Conservation (phyloP, 2,113 vertebrate genomes). For the Cyprinodon tularosa region DNA sequence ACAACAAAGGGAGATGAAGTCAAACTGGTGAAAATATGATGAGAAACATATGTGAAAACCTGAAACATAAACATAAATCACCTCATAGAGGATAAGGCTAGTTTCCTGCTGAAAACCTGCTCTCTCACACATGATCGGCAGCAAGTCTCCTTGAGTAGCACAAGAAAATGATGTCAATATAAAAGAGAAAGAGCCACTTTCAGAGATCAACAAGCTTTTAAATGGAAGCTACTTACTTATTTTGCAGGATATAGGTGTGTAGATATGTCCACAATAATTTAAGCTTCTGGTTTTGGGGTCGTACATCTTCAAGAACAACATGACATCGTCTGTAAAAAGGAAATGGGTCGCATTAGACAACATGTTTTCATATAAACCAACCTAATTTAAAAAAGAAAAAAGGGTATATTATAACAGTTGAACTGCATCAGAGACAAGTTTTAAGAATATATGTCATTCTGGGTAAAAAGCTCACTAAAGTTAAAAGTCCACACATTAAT, state of each 20-base stretch:
- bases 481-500: too few species aligned
- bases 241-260: slow-evolving; percentile 99
- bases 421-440: too few species aligned
- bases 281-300: slow-evolving; percentile 98
- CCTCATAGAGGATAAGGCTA: slow-evolving; percentile 99
- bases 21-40: background rate
- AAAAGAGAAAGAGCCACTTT: background rate
- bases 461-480: too few species aligned
- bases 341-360: background rate
- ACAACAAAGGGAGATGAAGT: slow-evolving; percentile 6
- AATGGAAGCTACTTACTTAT: slow-evolving; percentile 87
- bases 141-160: slow-evolving; percentile 89
- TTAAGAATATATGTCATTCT: too few species aligned
- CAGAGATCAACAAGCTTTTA: background rate
- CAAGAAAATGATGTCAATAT: background rate
- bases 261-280: slow-evolving; percentile 99
- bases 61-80: slow-evolving; percentile 47
- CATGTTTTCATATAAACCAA: background rate
- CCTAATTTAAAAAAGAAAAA: background rate
- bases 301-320: slow-evolving; percentile 99
- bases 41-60: slow-evolving; percentile 9
- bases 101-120: slow-evolving; percentile 99
- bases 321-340: slow-evolving; percentile 89
- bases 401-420: too few species aligned
- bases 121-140: slow-evolving; percentile 99